These are phyloP conservation scores for Acleris laterana DNA, from an alignment of 2,888 invertebrate genomes.

Conservation along the genomic window DNA sequence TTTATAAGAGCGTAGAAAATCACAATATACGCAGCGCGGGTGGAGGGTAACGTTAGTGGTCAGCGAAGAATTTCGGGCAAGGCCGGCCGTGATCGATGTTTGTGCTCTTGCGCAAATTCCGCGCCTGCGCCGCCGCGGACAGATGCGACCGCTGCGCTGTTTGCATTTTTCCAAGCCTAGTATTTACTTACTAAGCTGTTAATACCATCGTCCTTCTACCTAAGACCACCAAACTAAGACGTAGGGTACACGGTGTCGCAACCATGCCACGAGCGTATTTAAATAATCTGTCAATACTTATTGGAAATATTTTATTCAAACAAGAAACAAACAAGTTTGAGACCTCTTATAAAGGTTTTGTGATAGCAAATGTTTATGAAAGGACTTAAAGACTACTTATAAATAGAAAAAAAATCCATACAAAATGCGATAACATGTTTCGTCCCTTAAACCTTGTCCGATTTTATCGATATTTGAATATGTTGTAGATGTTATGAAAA, in stretches of 20 bases:
- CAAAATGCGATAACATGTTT: no score
- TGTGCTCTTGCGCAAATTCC: constrained; percentile 67
- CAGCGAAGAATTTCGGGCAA: constrained; percentile 76
- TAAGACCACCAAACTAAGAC: constrained; percentile 38
- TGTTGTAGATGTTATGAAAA: no score
- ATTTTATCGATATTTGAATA: no score
- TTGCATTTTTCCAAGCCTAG: constrained; percentile 63
- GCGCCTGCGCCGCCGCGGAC: constrained; percentile 40
- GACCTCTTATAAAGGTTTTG: constrained; percentile 6
- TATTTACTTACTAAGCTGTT: constrained; percentile 66
- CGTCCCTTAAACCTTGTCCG: no score
- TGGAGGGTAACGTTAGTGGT: constrained; percentile 49
- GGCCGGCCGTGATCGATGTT: constrained; percentile 71
- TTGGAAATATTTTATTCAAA: constrained; percentile 27
- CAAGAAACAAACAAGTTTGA: constrained; percentile 13
- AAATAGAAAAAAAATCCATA: no score
- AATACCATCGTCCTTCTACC: constrained; percentile 61
- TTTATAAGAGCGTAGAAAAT: constrained; percentile 4
- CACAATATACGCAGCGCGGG: constrained; percentile 25
- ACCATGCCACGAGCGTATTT: constrained; percentile 17
- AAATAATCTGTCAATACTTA: constrained; percentile 37
- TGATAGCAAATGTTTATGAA: no score
- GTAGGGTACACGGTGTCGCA: constrained; percentile 23
- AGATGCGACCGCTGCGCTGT: constrained; percentile 53
- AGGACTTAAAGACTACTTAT: no score